phyloP scores from a whole-genome alignment of 2,888 invertebrate genomes.

The Thelaira solivaga region DNA sequence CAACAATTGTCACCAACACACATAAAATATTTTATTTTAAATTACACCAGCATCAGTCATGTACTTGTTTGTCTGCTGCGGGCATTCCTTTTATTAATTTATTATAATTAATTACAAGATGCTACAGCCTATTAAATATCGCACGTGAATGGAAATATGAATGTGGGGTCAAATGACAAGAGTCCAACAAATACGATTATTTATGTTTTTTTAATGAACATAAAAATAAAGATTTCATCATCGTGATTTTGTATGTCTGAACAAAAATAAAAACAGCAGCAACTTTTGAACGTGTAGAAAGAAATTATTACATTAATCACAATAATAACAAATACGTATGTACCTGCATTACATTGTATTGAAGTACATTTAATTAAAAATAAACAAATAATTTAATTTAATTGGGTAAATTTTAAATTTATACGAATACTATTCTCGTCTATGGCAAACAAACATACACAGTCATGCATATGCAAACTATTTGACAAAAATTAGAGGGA shows the following conservation, averaged over 20 bases:
- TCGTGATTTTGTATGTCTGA: neutral
- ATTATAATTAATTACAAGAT: too few species aligned
- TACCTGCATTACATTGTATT: neutral
- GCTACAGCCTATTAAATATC: too few species aligned
- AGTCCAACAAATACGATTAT: slow-evolving; percentile 1
- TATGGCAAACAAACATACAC: slow-evolving; percentile 11
- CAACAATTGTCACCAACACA: too few species aligned
- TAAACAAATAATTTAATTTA: slow-evolving; percentile 46
- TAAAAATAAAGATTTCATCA: neutral
- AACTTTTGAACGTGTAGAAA: neutral
- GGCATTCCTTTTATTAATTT: too few species aligned
- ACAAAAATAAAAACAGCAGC: too few species aligned
- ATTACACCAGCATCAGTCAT: too few species aligned
- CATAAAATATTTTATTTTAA: too few species aligned
- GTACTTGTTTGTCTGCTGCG: too few species aligned
- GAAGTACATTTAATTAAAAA: slow-evolving; percentile 21
- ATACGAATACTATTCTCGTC: neutral
- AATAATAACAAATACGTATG: too few species aligned
- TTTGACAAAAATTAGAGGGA: slow-evolving; percentile 1
- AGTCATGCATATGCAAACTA: slow-evolving; percentile 32
- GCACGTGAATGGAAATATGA: neutral
- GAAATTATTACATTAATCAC: slow-evolving; percentile 40
- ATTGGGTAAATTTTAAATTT: slow-evolving; percentile 40
- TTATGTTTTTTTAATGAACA: slow-evolving; percentile 9
- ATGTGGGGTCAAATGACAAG: neutral